phyloP scores from a whole-genome alignment of 2,888 invertebrate species.

The Tenthredo livida region DNA sequence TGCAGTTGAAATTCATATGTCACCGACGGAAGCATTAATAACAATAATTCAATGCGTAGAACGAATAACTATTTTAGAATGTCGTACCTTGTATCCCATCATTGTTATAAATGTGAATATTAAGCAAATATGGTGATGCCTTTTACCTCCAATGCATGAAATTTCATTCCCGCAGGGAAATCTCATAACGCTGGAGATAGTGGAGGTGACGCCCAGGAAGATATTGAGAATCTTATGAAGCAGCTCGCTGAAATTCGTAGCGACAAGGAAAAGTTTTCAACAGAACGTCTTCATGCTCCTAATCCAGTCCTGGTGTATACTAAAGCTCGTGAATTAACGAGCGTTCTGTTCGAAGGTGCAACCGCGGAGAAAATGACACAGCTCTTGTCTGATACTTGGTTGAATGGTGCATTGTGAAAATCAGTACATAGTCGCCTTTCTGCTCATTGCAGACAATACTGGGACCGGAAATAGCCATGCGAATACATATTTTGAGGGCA shows the following conservation, averaged over 20 bases:
- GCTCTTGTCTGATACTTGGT: constrained; percentile 62
- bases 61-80: background rate
- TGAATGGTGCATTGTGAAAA: constrained; percentile 52
- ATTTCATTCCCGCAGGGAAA: constrained; percentile 11
- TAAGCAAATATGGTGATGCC: background rate
- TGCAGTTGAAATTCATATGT: background rate
- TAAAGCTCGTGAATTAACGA: constrained; percentile 63
- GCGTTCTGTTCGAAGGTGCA: constrained; percentile 60
- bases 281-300: constrained; percentile 67
- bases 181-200: constrained; percentile 1
- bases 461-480: background rate
- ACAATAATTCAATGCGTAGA: background rate
- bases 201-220: constrained; percentile 5
- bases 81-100: background rate
- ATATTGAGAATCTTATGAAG: constrained; percentile 59
- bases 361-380: constrained; percentile 57
- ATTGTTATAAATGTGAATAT: background rate
- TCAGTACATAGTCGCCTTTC: background rate
- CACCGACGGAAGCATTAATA: background rate
- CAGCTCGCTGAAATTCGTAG: constrained; percentile 64
- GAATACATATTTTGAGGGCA: background rate
- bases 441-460: background rate
- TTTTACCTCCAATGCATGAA: background rate
- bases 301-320: constrained; percentile 69
- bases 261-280: constrained; percentile 65